Base-by-base conservation (phyloP, 2,888 invertebrate genomes). In the Tuta absoluta region DNA sequence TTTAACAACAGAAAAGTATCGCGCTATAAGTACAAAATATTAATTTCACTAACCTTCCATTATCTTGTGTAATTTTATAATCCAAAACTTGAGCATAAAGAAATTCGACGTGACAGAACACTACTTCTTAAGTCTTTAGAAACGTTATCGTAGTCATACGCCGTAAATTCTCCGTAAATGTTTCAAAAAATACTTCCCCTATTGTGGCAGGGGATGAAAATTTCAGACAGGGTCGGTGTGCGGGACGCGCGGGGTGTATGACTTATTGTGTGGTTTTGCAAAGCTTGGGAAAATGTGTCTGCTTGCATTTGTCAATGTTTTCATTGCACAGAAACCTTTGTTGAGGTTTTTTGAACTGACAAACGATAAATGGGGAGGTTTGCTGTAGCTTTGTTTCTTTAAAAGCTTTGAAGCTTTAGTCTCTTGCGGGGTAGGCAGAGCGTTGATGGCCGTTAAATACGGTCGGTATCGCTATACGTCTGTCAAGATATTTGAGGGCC, bases 221-320 rank as follows among this genome's bases (percentile, higher is more conserved):
- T 56, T 56, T 56, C 28, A 56, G 28, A 8, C 33, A 17, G 56
- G 28, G 28, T 2, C 8, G 56, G 17, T 4, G 17, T 45, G 45
- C 45, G 33, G 28, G 56, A n/a, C 14, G 28, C 7, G 7, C n/a
- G 53, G 24, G 53, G 56, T 4, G 56, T 0, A 17, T 56, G 28
- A 56, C 56, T 56, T 56, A 56, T 56, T 33, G 56, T 33, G 28
- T 19, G n/a, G 24, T 24, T 14, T 12, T 5, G 56, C 17, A 24
- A n/a, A 17, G 56, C 56, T 33, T 17, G 56, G 28, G 56, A 56
- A 53, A 56, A 56, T 56, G 33, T 56, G 56, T 56, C 56, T 56
- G 56, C 56, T 28, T 33, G n/a, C 33, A 56, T 56, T 56, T 56
- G 56, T 56, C 28, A 56, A 56, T n/a, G 56, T 56, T 56, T 17